phyloP scores from a whole-genome alignment of 2,797 vertebrate species.

The Pachyuromys duprasi region DNA sequence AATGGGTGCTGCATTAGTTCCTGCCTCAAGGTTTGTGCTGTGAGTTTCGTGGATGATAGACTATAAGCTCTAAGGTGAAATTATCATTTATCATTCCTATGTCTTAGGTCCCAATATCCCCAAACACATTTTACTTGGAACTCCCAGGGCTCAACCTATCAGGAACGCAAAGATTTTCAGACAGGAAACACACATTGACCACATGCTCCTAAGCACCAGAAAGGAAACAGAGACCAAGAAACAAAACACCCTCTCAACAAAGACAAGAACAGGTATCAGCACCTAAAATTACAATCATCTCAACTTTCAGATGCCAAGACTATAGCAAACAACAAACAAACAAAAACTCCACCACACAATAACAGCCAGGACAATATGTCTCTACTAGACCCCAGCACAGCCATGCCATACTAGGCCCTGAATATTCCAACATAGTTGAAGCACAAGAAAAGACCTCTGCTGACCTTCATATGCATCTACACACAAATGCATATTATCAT shows the following conservation, averaged over 20 bases:
- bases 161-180: neutral
- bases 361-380: neutral
- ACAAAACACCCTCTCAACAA: neutral
- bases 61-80: neutral
- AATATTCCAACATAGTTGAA: neutral
- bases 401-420: no score
- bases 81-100: neutral
- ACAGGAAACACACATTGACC: neutral
- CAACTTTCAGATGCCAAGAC: neutral
- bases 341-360: neutral
- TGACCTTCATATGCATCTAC: neutral
- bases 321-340: neutral
- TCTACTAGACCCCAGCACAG: neutral
- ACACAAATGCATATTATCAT: neutral
- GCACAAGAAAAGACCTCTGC: neutral
- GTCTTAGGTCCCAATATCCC: neutral
- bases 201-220: neutral
- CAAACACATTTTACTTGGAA: neutral
- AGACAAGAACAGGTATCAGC: neutral
- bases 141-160: neutral
- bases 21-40: neutral
- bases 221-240: neutral
- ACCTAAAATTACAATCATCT: neutral
- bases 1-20: neutral
- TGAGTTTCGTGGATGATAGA: neutral